Percentiles rank a stretch among this genome's conserved stretches.
Evolutionary conservation across 2,113 vertebrate species (phyloP).

Genomic region (Lophura nycthemera): DNA sequence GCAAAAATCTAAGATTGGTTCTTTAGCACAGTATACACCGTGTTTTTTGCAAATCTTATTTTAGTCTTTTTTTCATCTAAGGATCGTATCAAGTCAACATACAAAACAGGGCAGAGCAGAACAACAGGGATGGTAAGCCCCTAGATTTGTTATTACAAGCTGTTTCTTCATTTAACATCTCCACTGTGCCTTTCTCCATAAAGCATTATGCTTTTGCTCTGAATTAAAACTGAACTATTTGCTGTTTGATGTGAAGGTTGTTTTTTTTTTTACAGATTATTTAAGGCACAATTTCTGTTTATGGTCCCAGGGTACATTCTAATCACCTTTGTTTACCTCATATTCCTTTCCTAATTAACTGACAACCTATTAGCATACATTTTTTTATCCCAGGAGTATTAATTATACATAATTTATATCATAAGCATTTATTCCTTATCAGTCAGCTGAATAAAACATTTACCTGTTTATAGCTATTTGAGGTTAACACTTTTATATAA

Average conservation of each 20-base stretch:
- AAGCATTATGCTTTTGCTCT: slow-evolving; percentile 32
- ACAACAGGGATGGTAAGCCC: not conserved
- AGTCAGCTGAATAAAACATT: slow-evolving; percentile 86
- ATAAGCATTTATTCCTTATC: slow-evolving; percentile 84
- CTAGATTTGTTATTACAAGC: not conserved
- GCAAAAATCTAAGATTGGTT: not conserved
- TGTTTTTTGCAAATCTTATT: slow-evolving; percentile 3
- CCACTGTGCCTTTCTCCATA: slow-evolving; percentile 38
- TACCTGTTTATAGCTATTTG: slow-evolving; percentile 83
- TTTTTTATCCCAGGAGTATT: slow-evolving; percentile 85
- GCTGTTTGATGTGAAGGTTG: slow-evolving; percentile 37
- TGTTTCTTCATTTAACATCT: slow-evolving; percentile 28
- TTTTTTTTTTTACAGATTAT: slow-evolving; percentile 73
- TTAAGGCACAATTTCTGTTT: slow-evolving; percentile 83
- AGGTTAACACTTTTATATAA: slow-evolving; percentile 83
- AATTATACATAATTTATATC: slow-evolving; percentile 88
- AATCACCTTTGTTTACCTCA: slow-evolving; percentile 87
- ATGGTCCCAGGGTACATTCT: slow-evolving; percentile 83
- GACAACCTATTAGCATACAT: slow-evolving; percentile 83
- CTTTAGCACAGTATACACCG: not conserved
- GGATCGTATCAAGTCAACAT: not conserved
- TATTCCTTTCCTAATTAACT: slow-evolving; percentile 87
- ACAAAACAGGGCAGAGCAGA: not conserved
- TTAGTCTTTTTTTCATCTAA: not conserved
- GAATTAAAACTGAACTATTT: slow-evolving; percentile 68